Evolutionary conservation across 2,888 invertebrate genomes (phyloP), one percentile per base, ranked within the genome.

Genomic region (Panzeria rudis): DNA sequence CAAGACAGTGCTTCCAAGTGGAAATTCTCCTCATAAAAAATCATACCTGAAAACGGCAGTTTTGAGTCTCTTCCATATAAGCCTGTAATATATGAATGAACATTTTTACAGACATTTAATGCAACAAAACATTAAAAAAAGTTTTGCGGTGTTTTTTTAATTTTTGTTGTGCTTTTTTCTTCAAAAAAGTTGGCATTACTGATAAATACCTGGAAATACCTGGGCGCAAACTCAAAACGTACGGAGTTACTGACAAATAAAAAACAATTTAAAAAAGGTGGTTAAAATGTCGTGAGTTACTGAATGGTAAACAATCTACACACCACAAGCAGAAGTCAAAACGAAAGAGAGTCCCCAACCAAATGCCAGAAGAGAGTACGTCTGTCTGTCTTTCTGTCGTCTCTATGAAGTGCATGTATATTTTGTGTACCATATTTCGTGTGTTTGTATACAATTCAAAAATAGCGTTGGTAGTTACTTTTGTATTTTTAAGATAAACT

Each of bases 401-500:
- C 77, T 44, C 25, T 11, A 32, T 52, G 29, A 56, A 56, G 23
- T 52, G 59, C 47, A 52, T 69, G 38, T 29, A 69, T 66, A 64
- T 56, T 56, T 54, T 76, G 23, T 56, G 35, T 64, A 61, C 5
- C 61, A 56, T 61, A 52, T 71, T 72, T 69, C 25, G 59, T 69
- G 56, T 62, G 56, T 75, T 71, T 64, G 75, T 83, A 35, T 73
- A 52, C 62, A 56, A 44, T 50, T 66, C 23, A 59, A 73, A 73
- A 73, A 83, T 84, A 78, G 82, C 85, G 82, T 85, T 85, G 85
- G 85, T 79, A 85, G 82, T 85, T 85, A 85, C 78, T 85, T 85
- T 85, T 71, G 69, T 85, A 66, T 82, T 79, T 85, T 73, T 69
- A 79, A 85, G 85, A 85, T 85, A 85, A 79, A 85, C 82, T 85